Evolutionary conservation across 2,797 vertebrate species (phyloP).

Genomic region (Psittacula derbiana): DNA sequence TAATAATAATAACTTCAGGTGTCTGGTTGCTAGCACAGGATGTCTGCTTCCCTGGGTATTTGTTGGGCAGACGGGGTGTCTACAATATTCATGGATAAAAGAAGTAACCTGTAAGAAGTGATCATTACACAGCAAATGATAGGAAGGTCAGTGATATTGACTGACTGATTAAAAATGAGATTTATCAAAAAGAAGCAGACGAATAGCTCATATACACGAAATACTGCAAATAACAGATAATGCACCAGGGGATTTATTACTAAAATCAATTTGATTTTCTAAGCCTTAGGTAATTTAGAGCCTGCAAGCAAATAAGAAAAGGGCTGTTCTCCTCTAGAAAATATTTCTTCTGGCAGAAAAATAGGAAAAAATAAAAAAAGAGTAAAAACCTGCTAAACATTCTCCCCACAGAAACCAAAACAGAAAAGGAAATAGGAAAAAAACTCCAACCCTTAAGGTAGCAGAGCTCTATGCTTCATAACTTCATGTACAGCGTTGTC

Average conservation of each 20-base stretch:
- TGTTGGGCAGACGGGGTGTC: neutral
- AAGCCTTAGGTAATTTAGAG: conserved; percentile 40
- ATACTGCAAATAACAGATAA: conserved; percentile 38
- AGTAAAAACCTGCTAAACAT: neutral
- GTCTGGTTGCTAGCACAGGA: neutral
- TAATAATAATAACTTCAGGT: neutral
- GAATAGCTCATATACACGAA: conserved; percentile 19
- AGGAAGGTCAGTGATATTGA: conserved; percentile 19
- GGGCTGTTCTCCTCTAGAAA: neutral
- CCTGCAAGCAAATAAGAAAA: neutral
- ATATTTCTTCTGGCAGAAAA: conserved; percentile 9
- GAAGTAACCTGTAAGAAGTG: neutral
- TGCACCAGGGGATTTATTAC: conserved; percentile 37
- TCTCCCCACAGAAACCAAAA: neutral
- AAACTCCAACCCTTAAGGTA: conserved; percentile 17
- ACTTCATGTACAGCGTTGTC: conserved; percentile 61
- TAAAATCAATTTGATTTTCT: conserved; percentile 39
- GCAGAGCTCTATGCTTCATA: conserved; percentile 56
- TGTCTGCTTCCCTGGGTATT: neutral
- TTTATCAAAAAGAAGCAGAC: conserved; percentile 18
- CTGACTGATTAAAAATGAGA: conserved; percentile 28
- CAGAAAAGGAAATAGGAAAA: neutral
- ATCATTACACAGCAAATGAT: neutral
- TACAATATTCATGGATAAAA: neutral
- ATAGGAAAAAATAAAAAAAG: neutral